Base-by-base conservation (phyloP, 2,113 vertebrate species). In the Corythornis cristatus region DNA sequence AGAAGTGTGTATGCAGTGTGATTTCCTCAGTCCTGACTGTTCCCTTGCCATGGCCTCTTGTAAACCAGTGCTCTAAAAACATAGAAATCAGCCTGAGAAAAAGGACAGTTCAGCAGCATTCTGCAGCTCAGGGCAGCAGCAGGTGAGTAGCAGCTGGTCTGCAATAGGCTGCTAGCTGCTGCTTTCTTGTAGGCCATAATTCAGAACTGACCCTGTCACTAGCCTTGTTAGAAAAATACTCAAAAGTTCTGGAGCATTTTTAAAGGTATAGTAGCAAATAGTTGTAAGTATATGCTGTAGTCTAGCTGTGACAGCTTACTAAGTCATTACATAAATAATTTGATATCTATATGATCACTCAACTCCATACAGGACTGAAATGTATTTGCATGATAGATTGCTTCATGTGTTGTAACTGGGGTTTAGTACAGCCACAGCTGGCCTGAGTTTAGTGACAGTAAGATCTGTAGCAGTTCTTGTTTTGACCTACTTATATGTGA, bases 101-200 rank as follows among this genome's bases (percentile, higher is more conserved):
- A 26, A 18, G n/a, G 54, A 53, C 23, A 13, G 9, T 26, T 61
- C 11, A 0, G 2, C 61, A 66, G 13, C 40, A 35, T 65, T 93
- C 29, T 18, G 8, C 42, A 80, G 9, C 26, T 66, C 0, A 0
- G 21, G 35, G 29, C 15, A 45, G 35, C 8, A 2, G 19, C 40
- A 26, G n/a, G 16, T 18, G 4, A 90, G 35, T 26, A 23, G 26
- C 45, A 37, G 15, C 23, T 3, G 1, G 43, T 65, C 43, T 31
- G 60, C 29, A 79, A 14, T 19, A 28, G n/a, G 25, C 20, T 61
- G 2, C 25, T 56, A 62, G 35, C 33, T 72, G 33, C 25, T 72
- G 46, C 8, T 6, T 68, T 61, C 70, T 72, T 66, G 0, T 12
- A 56, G 17, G 15, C 60, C 11, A 2, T 53, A 60, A 72, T 60